Conservation (phyloP, 2,888 invertebrate species). For the Caradrina kadenii region DNA sequence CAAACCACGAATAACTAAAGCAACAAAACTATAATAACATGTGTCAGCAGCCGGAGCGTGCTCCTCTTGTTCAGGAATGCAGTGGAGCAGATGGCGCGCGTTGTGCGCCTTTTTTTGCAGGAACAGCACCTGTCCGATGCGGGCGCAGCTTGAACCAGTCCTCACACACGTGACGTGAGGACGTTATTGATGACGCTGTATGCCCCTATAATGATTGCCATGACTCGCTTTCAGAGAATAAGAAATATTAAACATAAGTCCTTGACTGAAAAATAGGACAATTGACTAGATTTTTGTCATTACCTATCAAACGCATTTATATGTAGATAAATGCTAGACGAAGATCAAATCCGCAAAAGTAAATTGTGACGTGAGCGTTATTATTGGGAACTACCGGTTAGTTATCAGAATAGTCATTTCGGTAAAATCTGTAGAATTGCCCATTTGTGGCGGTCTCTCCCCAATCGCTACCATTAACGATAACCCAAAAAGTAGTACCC, state of each 20-base stretch:
- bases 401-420: too few relatives aligned
- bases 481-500: not conserved
- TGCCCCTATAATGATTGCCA: not conserved
- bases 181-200: not conserved
- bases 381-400: not conserved
- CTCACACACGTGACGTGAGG: slow-evolving; percentile 11
- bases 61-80: slow-evolving; percentile 35
- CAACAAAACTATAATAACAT: not conserved
- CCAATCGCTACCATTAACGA: not conserved
- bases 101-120: slow-evolving; percentile 27
- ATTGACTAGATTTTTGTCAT: not conserved
- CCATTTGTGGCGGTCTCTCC: not conserved
- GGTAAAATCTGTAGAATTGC: not conserved
- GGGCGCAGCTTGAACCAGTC: slow-evolving; percentile 38
- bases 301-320: too few relatives aligned
- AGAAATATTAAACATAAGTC: not conserved
- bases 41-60: slow-evolving; percentile 7
- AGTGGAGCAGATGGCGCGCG: slow-evolving; percentile 43
- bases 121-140: slow-evolving; percentile 50
- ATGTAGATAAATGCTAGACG: too few relatives aligned
- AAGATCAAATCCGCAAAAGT: too few relatives aligned
- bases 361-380: too few relatives aligned
- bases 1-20: too few relatives aligned
- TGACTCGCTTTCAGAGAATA: not conserved
- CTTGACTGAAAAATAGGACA: not conserved